A percentile compares a stretch with the other conserved stretches of the same genome.
These are phyloP conservation scores for Popillia japonica DNA, from an alignment of 1,140 invertebrate species.

Conservation along the genomic window DNA sequence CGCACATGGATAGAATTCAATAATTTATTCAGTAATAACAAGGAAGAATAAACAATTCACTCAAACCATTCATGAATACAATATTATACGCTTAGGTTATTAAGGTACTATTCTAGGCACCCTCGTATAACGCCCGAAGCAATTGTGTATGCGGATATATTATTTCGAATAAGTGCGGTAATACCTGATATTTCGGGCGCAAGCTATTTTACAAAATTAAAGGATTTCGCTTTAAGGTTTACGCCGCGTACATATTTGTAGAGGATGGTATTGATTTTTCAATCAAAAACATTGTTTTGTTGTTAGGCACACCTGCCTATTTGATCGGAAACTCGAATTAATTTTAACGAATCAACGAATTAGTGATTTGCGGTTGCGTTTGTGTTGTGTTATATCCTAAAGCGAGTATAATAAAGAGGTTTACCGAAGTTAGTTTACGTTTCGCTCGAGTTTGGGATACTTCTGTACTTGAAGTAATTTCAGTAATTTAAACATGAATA, in stretches of 20 bases:
- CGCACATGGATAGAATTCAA: too few species aligned
- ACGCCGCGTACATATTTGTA: background rate
- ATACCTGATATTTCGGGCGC: too few species aligned
- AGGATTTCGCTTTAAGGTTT: too few species aligned
- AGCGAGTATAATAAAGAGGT: background rate
- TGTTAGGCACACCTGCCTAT: background rate
- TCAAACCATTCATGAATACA: too few species aligned
- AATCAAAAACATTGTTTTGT: background rate
- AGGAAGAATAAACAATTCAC: too few species aligned
- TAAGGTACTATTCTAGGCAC: too few species aligned
- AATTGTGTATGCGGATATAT: too few species aligned
- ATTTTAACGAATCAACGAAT: background rate
- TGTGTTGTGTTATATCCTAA: background rate
- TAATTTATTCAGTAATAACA: too few species aligned
- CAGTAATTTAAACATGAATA: background rate
- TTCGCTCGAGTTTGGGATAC: background rate
- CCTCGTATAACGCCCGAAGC: too few species aligned
- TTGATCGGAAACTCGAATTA: slow-evolving; percentile 9
- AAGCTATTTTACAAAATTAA: too few species aligned
- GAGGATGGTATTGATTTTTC: background rate
- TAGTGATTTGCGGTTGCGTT: background rate
- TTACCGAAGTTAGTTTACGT: background rate
- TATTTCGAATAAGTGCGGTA: too few species aligned
- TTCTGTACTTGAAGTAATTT: background rate
- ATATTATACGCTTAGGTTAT: too few species aligned